phyloP scores from a whole-genome alignment of 2,113 vertebrate genomes.

The Edolisoma coerulescens region DNA sequence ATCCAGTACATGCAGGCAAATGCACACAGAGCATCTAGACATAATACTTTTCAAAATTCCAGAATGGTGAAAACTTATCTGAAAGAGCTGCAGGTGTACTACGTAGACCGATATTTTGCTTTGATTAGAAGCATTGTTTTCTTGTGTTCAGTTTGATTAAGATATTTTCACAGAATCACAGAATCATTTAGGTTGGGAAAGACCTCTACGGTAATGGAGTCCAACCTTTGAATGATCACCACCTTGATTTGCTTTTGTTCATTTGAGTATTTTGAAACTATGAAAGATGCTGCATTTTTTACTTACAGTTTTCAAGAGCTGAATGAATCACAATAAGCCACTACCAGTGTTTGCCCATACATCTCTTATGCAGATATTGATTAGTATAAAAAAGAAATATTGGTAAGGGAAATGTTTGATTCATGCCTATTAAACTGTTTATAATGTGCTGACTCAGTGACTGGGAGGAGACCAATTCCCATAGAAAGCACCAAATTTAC shows the following conservation, averaged over 20 bases:
- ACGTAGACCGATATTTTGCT: neutral
- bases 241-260: neutral
- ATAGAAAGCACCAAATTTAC: neutral
- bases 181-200: neutral
- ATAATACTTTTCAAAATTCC: neutral
- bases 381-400: neutral
- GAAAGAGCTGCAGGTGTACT: neutral
- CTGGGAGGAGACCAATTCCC: neutral
- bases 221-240: neutral
- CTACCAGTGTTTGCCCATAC: neutral
- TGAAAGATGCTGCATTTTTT: neutral
- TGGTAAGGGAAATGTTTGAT: neutral
- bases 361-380: neutral
- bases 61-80: neutral
- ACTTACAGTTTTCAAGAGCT: neutral
- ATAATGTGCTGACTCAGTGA: neutral
- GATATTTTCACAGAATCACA: neutral
- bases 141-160: neutral
- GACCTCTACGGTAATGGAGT: neutral
- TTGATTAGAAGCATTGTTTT: neutral
- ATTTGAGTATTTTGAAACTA: neutral
- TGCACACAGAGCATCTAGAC: neutral
- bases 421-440: neutral
- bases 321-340: neutral
- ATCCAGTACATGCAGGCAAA: neutral